Base-by-base conservation (phyloP, 2,113 vertebrate genomes). In the Agapornis roseicollis region DNA sequence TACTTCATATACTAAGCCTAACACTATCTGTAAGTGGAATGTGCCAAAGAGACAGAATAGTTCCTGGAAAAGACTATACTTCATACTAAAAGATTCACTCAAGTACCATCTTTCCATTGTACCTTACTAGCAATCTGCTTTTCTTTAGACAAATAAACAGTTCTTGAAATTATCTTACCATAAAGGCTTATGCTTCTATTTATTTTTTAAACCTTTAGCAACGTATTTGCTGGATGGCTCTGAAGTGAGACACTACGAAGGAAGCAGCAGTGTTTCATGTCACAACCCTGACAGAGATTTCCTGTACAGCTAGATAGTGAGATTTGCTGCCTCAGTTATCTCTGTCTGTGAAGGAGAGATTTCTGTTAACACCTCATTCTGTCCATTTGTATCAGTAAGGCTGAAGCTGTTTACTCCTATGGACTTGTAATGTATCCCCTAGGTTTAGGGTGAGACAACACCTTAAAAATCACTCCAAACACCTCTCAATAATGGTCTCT, bases 11-110 rank as follows among this genome's bases (percentile, higher is more conserved):
- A 71, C 39, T 72, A 55, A 68, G 42, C 41, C 65, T 52, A 90
- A 80, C 17, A 70, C 44, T 25, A 82, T 63, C 60, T 70, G 2
- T 79, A 81, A 89, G 52, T 81, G 28, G 47, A 90, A 33, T 8
- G 29, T 90, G 80, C 11, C 85, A 94, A 64, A 1, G 22, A 88
- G 42, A 64, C 8, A 69, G 84, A 89, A 81, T 6, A 64, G 73
- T 92, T 95, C 87, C 91, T 23, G 56, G 94, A 92, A 97, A 81
- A 64, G 58, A 42, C 23, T 42, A 22, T 44, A 55, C 47, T 80
- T 90, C 60, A 44, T 81, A 28, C 8, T 74, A 73, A 87, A 86
- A 86, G 42, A 74, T 47, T 71, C 17, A 17, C 55, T 83, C 4
- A 4, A 72, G 73, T 20, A 42, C 6, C 14, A 65, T 37, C 4